A percentile compares a stretch with the other conserved stretches of the same genome.
Conservation (phyloP, 2,888 invertebrate genomes). For the Panopea generosa region DNA sequence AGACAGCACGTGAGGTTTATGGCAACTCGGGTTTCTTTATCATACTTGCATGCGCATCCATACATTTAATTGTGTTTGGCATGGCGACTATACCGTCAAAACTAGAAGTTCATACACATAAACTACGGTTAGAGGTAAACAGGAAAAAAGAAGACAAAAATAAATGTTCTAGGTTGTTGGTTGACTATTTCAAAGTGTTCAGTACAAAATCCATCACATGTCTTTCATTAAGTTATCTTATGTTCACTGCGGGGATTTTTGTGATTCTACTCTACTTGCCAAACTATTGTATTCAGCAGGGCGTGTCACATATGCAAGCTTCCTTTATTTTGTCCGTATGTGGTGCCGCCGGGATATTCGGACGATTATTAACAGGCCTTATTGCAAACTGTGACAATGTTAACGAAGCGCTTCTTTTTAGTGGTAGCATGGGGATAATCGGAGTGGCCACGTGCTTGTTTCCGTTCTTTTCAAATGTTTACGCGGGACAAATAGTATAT, state of each 20-base stretch:
- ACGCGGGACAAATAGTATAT: slow-evolving; percentile 38
- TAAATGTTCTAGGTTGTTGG: too few relatives aligned
- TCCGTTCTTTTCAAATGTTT: slow-evolving; percentile 20
- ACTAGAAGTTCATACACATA: too few relatives aligned
- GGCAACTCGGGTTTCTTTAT: slow-evolving; percentile 47
- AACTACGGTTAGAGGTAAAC: too few relatives aligned
- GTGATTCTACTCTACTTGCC: too few relatives aligned
- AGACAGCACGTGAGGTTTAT: slow-evolving; percentile 18
- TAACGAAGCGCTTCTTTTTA: slow-evolving; percentile 30
- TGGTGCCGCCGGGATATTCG: slow-evolving; percentile 35
- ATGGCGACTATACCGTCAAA: too few relatives aligned
- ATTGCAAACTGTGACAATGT: slow-evolving; percentile 24
- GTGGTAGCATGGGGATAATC: slow-evolving; percentile 29
- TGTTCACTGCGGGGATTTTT: too few relatives aligned
- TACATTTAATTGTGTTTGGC: slow-evolving; percentile 35
- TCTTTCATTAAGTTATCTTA: too few relatives aligned
- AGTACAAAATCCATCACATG: too few relatives aligned
- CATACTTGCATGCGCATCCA: slow-evolving; percentile 37
- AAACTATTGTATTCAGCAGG: too few relatives aligned
- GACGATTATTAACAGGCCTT: slow-evolving; percentile 38
- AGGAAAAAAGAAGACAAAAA: too few relatives aligned
- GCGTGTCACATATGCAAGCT: too few relatives aligned
- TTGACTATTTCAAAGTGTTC: too few relatives aligned
- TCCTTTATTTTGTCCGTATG: slow-evolving; percentile 37
- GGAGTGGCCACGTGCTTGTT: slow-evolving; percentile 16